Evolutionary conservation across 2,797 vertebrate genomes (phyloP), one percentile per base, ranked within the genome.

Genomic region (Lagodon rhomboides): DNA sequence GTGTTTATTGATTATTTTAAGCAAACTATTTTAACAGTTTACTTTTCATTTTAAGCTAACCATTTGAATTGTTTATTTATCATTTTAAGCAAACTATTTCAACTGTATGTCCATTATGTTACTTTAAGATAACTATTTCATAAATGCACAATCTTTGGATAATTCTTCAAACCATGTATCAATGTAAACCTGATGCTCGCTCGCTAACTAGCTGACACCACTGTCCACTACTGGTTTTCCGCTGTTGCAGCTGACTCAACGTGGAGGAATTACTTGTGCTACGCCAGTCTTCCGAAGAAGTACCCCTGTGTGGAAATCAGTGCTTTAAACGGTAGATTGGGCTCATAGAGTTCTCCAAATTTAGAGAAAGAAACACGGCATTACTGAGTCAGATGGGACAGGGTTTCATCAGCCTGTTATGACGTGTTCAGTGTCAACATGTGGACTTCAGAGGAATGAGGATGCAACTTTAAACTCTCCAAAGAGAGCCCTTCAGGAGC

Each of bases 401-500:
- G 9, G 4, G n/a, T 54, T 54, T 54, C 51, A 55, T 30, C 54
- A 55, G 30, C 25, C 25, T 50, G 27, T 20, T 6, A 20, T 27
- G 44, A 47, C 18, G 25, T 15, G 34, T 51, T 68, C 64, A 51
- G 9, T 30, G 70, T 74, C 7, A 68, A 69, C 64, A 58, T 47
- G 68, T 41, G 27, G 41, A 65, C 47, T 20, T 62, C 17, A 44
- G 15, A 58, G 59, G 16, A 30, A 50, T 22, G 44, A 70, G 41
- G 27, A 22, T 2, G 1, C 38, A 54, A 17, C 44, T 56, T 56
- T 51, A 18, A 66, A 23, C 3, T 23, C 58, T n/a, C 3, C 43
- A 38, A 51, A 53, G 71, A 53, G 71, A 68, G 72, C 6, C 72
- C 27, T 83, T 61, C 84, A 83, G 73, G 70, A 47, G 10, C 25